Percentiles rank a stretch among this genome's conserved stretches.
Evolutionary conservation across 2,797 vertebrate genomes (phyloP).

Genomic region (Enteromius anoplus): DNA sequence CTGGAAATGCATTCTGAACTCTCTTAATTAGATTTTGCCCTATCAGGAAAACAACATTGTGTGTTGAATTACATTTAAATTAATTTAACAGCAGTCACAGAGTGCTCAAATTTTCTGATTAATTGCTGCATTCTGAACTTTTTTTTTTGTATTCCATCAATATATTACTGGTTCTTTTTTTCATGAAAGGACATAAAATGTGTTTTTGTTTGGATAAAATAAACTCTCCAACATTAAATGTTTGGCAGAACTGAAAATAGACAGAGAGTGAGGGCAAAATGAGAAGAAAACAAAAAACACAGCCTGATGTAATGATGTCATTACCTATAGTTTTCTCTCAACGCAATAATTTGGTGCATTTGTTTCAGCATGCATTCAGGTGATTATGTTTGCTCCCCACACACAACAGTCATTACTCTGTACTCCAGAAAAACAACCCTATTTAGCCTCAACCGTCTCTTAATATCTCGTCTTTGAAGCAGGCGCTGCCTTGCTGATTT

Average conservation of each 20-base stretch:
- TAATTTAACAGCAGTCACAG: conserved; percentile 16
- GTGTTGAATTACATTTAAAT: conserved; percentile 31
- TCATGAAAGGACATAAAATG: not conserved
- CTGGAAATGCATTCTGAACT: conserved; percentile 26
- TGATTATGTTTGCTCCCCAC: conserved; percentile 53
- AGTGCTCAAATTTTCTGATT: not conserved
- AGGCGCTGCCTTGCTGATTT: conserved; percentile 31
- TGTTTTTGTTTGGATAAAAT: conserved; percentile 11
- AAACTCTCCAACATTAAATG: not conserved
- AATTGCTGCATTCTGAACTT: not conserved
- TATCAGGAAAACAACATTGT: conserved; percentile 37
- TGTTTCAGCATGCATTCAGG: conserved; percentile 41
- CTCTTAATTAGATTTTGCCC: conserved; percentile 21
- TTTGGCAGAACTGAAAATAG: conserved; percentile 31
- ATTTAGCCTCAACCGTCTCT: conserved; percentile 39
- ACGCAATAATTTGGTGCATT: conserved; percentile 41
- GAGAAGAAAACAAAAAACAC: conserved; percentile 19
- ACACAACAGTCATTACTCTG: conserved; percentile 53
- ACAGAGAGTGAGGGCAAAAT: not conserved
- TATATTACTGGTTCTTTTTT: not conserved
- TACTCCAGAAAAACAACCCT: conserved; percentile 44
- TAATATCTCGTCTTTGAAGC: conserved; percentile 42
- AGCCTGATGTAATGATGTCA: conserved; percentile 39
- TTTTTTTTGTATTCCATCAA: not conserved
- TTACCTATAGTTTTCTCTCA: conserved; percentile 34